These are phyloP conservation scores for Anarsia innoxiella DNA, from an alignment of 2,888 invertebrate species.

Conservation along the genomic window DNA sequence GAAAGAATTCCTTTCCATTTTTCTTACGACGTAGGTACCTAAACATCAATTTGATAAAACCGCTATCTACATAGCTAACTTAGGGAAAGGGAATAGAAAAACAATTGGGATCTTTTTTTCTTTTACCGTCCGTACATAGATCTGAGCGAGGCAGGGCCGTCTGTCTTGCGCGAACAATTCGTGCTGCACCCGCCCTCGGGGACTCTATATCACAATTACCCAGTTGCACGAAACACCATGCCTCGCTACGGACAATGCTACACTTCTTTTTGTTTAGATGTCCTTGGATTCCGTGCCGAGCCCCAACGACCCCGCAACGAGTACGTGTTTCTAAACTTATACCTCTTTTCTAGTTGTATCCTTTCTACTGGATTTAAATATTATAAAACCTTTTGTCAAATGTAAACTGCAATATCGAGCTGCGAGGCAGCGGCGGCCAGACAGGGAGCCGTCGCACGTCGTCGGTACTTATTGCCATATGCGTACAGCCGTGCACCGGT, in stretches of 20 bases:
- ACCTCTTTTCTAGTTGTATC: too few relatives aligned
- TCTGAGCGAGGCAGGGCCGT: neutral
- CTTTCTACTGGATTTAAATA: too few relatives aligned
- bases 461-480: neutral
- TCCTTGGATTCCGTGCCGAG: neutral
- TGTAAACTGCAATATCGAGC: neutral
- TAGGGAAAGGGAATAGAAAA: neutral
- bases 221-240: too few relatives aligned
- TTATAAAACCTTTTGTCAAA: neutral
- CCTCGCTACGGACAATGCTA: too few relatives aligned
- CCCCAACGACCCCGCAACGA: too few relatives aligned
- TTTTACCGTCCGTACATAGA: neutral
- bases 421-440: neutral
- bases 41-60: too few relatives aligned
- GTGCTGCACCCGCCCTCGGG: slow-evolving; percentile 31
- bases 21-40: too few relatives aligned
- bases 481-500: slow-evolving; percentile 25
- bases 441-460: neutral
- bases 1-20: too few relatives aligned
- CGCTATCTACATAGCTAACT: too few relatives aligned
- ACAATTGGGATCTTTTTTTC: neutral
- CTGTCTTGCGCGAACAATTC: slow-evolving; percentile 1
- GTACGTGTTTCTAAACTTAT: too few relatives aligned
- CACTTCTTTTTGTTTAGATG: neutral
- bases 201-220: slow-evolving; percentile 68